Base-by-base conservation (phyloP, 1,140 invertebrate genomes). In the Odontomachus brunneus region DNA sequence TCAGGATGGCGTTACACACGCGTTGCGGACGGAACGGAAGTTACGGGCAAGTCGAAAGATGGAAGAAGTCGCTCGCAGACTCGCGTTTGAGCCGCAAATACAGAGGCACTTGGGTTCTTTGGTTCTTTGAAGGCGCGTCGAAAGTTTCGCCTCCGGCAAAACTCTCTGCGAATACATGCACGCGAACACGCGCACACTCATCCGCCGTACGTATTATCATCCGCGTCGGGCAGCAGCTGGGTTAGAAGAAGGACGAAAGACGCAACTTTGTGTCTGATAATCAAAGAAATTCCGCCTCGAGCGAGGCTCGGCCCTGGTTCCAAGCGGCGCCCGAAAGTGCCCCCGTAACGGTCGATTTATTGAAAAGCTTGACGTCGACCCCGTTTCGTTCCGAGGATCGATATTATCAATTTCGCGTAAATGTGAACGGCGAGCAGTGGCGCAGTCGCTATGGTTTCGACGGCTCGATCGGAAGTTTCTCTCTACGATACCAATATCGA, bases 251-350 rank as follows among this genome's bases (percentile, higher is more conserved):
- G 69, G 19, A 74, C 19, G 78, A 57, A 59, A 59, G 33, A 57
- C 22, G 81, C 59, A 74, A 83, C 71, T 83, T 75, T 76, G 72
- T 75, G 72, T 73, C 38, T 83, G 71, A 48, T 75, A 74, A 83
- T 83, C 81, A 75, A 63, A 75, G 59, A 82, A 82, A 62, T 63
- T 71, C 44, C 2, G 48, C 76, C 66, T 14, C 33, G 26, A 66
- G 74, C 74, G 38, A 38, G 60, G 48, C 26, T 53, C 26, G 3
- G 38, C 73, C 38, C 24, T 1, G 60, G 26, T 76, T 66, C 74
- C 26, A 65, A 53, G 60, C 49, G 48, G 29, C n/a, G 44, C 48
- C 38, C 29, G 29, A 76, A 76, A 66, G 48, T 76, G 48, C 48
- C 29, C 48, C 63, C 26, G 48, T 76, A 65, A 76, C 60, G 60